A percentile compares a stretch with the other conserved stretches of the same genome.
These are phyloP conservation scores for Actenoides lindsayi DNA, from an alignment of 2,113 vertebrate genomes.

Conservation along the genomic window DNA sequence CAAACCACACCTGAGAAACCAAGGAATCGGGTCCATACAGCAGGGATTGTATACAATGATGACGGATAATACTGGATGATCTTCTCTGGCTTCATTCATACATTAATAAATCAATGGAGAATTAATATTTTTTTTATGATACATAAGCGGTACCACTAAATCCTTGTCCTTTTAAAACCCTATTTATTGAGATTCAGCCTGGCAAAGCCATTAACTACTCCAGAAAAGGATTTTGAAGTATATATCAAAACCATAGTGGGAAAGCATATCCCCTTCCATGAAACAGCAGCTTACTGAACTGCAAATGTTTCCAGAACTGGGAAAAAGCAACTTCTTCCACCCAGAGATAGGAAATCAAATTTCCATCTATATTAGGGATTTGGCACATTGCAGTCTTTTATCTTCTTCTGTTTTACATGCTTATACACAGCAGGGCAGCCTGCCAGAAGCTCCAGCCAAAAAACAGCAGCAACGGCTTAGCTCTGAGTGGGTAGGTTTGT, in stretches of 20 bases:
- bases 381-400: background rate
- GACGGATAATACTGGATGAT: background rate
- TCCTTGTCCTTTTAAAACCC: background rate
- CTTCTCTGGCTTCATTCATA: background rate
- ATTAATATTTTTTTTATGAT: background rate
- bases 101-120: background rate
- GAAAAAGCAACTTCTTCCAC: background rate
- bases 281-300: background rate
- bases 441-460: slow-evolving; percentile 5
- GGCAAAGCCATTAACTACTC: background rate
- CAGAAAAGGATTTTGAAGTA: background rate
- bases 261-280: background rate
- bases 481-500: background rate
- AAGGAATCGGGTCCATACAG: background rate
- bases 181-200: slow-evolving; percentile 15
- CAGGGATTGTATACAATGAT: background rate
- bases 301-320: background rate
- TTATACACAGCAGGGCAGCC: background rate
- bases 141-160: background rate
- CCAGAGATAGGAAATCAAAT: background rate
- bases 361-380: background rate
- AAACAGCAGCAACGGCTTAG: background rate
- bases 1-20: background rate
- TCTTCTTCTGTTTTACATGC: background rate
- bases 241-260: background rate